Percentiles rank a stretch among this genome's conserved stretches.
Evolutionary conservation across 2,113 vertebrate species (phyloP).

Genomic region (Corvus cornix): DNA sequence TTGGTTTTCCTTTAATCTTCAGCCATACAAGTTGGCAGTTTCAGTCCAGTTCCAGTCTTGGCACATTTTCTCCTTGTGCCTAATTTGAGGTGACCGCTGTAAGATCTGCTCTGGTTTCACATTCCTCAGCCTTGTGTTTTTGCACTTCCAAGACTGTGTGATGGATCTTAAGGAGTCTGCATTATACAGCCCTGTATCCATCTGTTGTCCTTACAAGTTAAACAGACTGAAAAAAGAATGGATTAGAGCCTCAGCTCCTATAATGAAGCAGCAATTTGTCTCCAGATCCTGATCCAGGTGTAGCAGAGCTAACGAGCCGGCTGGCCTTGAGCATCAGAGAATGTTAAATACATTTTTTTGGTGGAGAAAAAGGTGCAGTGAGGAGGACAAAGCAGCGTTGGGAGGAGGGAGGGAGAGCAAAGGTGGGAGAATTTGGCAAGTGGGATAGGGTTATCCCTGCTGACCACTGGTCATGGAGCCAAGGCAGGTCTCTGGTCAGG

Average conservation of each 20-base stretch:
- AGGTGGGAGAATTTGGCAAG: neutral
- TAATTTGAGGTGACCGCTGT: constrained; percentile 50
- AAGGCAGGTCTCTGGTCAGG: neutral
- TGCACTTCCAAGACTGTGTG: constrained; percentile 33
- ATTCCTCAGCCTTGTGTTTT: constrained; percentile 42
- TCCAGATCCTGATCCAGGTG: constrained; percentile 64
- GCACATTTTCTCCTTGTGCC: neutral
- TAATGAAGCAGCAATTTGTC: constrained; percentile 76
- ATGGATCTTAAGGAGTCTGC: constrained; percentile 35
- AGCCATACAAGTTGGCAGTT: neutral
- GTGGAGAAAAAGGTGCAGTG: neutral
- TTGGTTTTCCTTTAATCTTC: constrained; percentile 27
- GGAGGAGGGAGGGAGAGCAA: neutral
- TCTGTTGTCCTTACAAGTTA: constrained; percentile 71
- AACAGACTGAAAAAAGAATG: constrained; percentile 62
- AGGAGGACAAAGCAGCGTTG: neutral
- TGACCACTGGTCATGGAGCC: neutral
- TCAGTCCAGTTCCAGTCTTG: constrained; percentile 14
- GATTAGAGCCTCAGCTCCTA: constrained; percentile 63
- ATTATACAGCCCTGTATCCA: constrained; percentile 57
- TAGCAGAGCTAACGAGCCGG: constrained; percentile 54
- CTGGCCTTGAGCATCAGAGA: constrained; percentile 58
- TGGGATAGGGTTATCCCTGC: neutral
- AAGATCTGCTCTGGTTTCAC: constrained; percentile 39
- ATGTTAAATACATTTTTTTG: constrained; percentile 19